Evolutionary conservation across 2,797 vertebrate genomes (phyloP).

Genomic region (Remorina albescens): DNA sequence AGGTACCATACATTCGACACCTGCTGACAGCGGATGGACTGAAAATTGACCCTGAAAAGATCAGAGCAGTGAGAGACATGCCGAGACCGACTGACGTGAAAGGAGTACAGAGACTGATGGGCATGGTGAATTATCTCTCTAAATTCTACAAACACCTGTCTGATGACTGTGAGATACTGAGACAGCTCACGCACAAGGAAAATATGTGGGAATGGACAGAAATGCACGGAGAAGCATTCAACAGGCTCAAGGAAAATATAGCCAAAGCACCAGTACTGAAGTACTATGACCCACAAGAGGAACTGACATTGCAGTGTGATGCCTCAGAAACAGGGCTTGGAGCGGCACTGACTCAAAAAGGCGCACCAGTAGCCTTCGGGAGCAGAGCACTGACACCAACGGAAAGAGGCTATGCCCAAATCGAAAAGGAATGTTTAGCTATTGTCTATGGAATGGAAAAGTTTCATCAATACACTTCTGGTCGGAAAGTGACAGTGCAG

Average conservation of each 20-base stretch:
- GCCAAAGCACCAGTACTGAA: constrained; percentile 23
- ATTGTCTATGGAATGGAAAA: constrained; percentile 23
- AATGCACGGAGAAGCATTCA: background rate
- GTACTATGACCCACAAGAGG: constrained; percentile 15
- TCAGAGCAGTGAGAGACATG: background rate
- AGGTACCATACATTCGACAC: constrained; percentile 4
- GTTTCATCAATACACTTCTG: constrained; percentile 26
- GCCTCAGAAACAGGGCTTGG: constrained; percentile 26
- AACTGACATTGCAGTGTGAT: constrained; percentile 36
- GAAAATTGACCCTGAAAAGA: background rate
- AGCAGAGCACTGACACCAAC: background rate
- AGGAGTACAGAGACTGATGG: constrained; percentile 5
- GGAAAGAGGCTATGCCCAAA: constrained; percentile 7
- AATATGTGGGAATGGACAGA: constrained; percentile 20
- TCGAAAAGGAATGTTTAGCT: constrained; percentile 18
- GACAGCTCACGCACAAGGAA: constrained; percentile 41
- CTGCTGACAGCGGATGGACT: constrained; percentile 1
- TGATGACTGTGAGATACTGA: no score
- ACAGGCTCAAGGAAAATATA: constrained; percentile 24
- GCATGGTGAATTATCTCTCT: no score
- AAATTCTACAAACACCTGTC: no score
- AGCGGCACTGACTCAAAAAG: background rate
- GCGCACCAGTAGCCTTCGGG: background rate
- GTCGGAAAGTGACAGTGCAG: background rate
- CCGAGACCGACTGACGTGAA: constrained; percentile 17